Evolutionary conservation across 1,140 invertebrate species (phyloP).

Genomic region (Apis cerana): DNA sequence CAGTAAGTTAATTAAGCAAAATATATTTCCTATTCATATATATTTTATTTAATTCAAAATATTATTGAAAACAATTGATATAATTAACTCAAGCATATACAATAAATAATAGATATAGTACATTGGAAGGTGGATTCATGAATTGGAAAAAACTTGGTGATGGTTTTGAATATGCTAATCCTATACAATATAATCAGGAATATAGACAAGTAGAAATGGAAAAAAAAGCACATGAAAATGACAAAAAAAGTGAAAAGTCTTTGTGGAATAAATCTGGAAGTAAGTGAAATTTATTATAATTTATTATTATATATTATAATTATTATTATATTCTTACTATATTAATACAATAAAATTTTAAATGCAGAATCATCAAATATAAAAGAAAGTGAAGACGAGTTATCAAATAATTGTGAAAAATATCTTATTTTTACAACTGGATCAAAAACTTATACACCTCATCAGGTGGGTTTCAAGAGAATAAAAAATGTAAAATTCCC

Average conservation of each 20-base stretch:
- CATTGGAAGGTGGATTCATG: slow-evolving; percentile 80
- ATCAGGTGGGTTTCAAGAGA: slow-evolving; percentile 93
- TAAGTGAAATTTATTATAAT: slow-evolving; percentile 26
- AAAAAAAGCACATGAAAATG: slow-evolving; percentile 69
- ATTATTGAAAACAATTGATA: neutral
- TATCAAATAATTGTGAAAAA: slow-evolving; percentile 85
- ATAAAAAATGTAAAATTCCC: slow-evolving; percentile 89
- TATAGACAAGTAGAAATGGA: slow-evolving; percentile 82
- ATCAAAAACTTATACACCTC: slow-evolving; percentile 92
- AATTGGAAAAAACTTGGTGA: slow-evolving; percentile 81
- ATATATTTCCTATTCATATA: neutral
- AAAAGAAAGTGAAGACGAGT: slow-evolving; percentile 81
- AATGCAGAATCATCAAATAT: slow-evolving; percentile 69
- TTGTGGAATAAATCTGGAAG: slow-evolving; percentile 67
- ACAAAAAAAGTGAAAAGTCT: slow-evolving; percentile 72
- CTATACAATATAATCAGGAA: slow-evolving; percentile 83
- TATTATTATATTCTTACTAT: slow-evolving; percentile 5
- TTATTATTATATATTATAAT: neutral
- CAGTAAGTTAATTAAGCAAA: slow-evolving; percentile 68
- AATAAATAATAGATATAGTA: slow-evolving; percentile 76
- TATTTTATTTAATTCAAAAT: neutral
- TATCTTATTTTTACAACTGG: slow-evolving; percentile 94
- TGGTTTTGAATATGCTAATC: slow-evolving; percentile 81
- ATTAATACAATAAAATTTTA: neutral
- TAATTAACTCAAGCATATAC: slow-evolving; percentile 25